phyloP scores from a whole-genome alignment of 2,888 invertebrate species.

The Drosophila mayaguana region DNA sequence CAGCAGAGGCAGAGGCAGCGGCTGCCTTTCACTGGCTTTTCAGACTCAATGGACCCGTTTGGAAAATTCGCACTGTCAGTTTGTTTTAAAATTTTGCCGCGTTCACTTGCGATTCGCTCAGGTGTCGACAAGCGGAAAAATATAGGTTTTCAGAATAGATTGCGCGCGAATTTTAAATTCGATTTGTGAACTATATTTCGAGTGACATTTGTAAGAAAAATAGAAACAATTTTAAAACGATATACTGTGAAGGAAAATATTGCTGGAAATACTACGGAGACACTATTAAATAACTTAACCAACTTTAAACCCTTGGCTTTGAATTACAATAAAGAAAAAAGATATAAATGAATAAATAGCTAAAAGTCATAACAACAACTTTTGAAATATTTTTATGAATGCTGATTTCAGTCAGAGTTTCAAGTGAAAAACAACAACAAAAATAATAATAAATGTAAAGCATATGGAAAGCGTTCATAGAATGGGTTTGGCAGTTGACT shows the following conservation, averaged over 20 bases:
- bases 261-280: constrained; percentile 10
- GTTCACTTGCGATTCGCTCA: constrained; percentile 51
- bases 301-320: constrained; percentile 25
- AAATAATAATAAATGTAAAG: constrained; percentile 3
- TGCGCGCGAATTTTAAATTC: constrained; percentile 17
- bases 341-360: constrained; percentile 25
- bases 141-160: constrained; percentile 4
- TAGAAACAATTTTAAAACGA: neutral
- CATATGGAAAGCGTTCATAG: constrained; percentile 12
- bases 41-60: constrained; percentile 73
- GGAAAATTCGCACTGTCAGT: constrained; percentile 81
- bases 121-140: constrained; percentile 1
- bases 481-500: neutral
- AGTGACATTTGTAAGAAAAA: neutral
- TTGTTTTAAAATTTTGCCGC: constrained; percentile 79
- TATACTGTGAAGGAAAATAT: neutral
- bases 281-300: constrained; percentile 27
- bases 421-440: constrained; percentile 7
- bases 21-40: constrained; percentile 65
- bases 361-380: constrained; percentile 23
- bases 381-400: constrained; percentile 14
- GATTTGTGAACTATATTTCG: constrained; percentile 10
- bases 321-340: constrained; percentile 3
- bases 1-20: constrained; percentile 35
- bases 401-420: neutral